These are phyloP conservation scores for Asarcornis scutulata DNA, from an alignment of 2,113 vertebrate species.

Conservation along the genomic window DNA sequence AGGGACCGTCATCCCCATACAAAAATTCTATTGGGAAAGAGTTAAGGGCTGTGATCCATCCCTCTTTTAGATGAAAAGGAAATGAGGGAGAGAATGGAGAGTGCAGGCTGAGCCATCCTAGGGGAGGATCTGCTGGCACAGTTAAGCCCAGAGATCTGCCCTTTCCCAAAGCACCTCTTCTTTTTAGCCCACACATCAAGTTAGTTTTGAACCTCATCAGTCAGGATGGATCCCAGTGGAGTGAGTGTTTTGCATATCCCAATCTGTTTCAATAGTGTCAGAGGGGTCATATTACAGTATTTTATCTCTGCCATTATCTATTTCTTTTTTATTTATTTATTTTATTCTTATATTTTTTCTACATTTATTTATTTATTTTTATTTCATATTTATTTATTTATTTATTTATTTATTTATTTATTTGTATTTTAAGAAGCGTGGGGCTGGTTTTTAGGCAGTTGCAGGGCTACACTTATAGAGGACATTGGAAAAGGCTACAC, in stretches of 20 bases:
- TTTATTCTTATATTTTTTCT: neutral
- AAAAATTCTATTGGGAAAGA: neutral
- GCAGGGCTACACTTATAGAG: neutral
- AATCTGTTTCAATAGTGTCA: neutral
- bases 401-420: neutral
- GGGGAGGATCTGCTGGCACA: neutral
- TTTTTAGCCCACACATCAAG: neutral
- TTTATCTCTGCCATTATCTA: neutral
- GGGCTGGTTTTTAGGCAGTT: neutral
- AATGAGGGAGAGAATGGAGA: neutral
- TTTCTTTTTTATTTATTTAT: neutral
- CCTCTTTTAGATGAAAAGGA: neutral
- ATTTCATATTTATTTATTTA: fast-evolving
- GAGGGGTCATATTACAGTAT: neutral
- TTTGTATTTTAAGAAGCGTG: neutral
- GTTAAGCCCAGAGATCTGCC: neutral
- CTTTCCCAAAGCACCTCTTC: neutral
- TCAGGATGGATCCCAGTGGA: neutral
- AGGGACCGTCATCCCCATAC: neutral
- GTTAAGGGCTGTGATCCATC: neutral
- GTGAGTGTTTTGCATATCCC: neutral
- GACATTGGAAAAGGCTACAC: neutral
- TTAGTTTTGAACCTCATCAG: neutral
- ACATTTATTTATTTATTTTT: neutral
- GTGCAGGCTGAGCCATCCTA: neutral